Conservation (phyloP, 2,113 vertebrate genomes). For the Hydrolagus affinis region DNA sequence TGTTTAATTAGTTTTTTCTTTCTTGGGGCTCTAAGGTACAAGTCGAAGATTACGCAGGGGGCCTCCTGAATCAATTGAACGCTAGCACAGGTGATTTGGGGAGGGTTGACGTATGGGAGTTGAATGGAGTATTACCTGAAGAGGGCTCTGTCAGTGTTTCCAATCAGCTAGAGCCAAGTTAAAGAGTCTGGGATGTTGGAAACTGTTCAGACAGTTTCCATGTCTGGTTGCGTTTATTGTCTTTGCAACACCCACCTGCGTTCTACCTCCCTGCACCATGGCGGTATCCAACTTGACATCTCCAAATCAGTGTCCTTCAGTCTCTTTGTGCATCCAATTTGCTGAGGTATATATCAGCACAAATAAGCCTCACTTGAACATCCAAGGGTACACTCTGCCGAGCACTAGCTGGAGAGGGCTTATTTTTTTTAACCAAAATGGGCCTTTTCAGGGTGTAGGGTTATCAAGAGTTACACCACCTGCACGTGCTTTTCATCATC, state of each 20-base stretch:
- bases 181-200: background rate
- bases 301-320: no score
- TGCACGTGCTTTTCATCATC: background rate
- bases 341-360: no score
- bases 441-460: background rate
- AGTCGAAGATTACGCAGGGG: background rate
- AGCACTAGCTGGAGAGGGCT: no score
- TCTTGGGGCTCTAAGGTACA: background rate
- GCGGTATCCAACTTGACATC: no score
- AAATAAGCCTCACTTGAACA: no score
- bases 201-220: no score
- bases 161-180: background rate
- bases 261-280: no score
- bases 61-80: background rate
- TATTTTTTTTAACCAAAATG: background rate
- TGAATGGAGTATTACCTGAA: background rate
- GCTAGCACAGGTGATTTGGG: background rate
- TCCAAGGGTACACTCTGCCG: no score
- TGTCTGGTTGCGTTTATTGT: no score
- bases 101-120: background rate
- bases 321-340: no score
- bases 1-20: conserved; percentile 5
- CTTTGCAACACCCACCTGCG: no score
- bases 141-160: background rate
- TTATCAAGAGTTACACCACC: background rate